Evolutionary conservation across 2,113 vertebrate genomes (phyloP), one percentile per base, ranked within the genome.

Genomic region (Orthonyx spaldingii): DNA sequence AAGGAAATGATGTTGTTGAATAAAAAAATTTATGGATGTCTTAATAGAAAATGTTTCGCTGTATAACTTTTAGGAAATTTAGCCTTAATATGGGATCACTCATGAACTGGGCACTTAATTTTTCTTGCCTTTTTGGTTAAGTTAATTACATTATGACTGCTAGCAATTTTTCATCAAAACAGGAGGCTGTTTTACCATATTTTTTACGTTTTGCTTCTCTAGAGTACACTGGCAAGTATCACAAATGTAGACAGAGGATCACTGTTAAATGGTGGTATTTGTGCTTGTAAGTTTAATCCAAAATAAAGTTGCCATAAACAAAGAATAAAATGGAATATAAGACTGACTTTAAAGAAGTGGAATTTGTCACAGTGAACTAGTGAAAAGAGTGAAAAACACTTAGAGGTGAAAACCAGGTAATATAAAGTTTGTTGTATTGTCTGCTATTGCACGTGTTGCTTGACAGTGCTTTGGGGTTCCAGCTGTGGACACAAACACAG

Each of bases 121-220:
- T 93, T 94, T 92, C 90, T 86, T 93, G 52, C 79, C 52, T 88
- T 86, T 50, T 81, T 94, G 59, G 55, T 84, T 94, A 79, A 84
- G 37, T 85, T 87, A 90, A 91, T 93, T 81, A 57, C 5, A 2
- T 72, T 92, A 70, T 47, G 87, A 92, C 52, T 79, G 33, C 49
- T 53, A 82, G 69, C 41, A 90, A 85, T 68, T 87, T 93, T 94
- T 87, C 69, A 89, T 64, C 87, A 85, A 95, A 97, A 76, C 57
- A 89, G 65, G 53, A 89, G 33, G 50, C 9, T 71, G 30, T 28
- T 93, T 89, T 89, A 75, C 44, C 9, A 2, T 35, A 39, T 59
- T 60, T 89, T 82, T 91, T 56, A 44, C 3, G 0, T 89, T 93
- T 71, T 71, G 7, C 65, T 82, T 56, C 53, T 68, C 44, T 61